phyloP scores from a whole-genome alignment of 2,888 invertebrate genomes.

The Dasypolia templi region DNA sequence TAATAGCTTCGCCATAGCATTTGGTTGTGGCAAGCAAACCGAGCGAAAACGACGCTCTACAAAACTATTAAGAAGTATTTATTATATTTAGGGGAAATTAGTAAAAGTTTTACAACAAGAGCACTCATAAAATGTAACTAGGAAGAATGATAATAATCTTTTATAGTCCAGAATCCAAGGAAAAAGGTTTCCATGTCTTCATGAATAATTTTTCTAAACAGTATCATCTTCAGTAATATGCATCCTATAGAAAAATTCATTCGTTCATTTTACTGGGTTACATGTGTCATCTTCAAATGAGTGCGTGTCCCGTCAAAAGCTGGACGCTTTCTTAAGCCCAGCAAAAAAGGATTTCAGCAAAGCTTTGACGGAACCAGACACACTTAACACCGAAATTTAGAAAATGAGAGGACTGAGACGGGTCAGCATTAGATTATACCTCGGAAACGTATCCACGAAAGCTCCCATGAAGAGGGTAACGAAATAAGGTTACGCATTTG shows the following conservation, averaged over 20 bases:
- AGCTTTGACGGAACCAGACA: conserved; percentile 58
- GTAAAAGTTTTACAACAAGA: conserved; percentile 16
- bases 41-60: conserved; percentile 24
- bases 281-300: conserved; percentile 20
- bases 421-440: conserved; percentile 80
- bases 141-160: not conserved
- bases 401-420: conserved; percentile 70
- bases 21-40: conserved; percentile 44
- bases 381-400: conserved; percentile 71
- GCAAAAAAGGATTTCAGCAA: conserved; percentile 64
- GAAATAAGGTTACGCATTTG: conserved; percentile 83
- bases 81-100: conserved; percentile 20
- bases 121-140: not conserved
- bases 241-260: not conserved
- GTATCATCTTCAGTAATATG: not conserved
- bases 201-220: conserved; percentile 4
- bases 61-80: conserved; percentile 23
- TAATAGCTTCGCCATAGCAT: conserved; percentile 71
- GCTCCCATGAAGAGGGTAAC: conserved; percentile 82
- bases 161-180: conserved; percentile 2
- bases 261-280: not conserved
- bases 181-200: conserved; percentile 14
- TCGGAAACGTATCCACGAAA: conserved; percentile 78
- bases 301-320: conserved; percentile 40
- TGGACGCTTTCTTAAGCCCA: conserved; percentile 62